Percentiles rank a stretch among this genome's conserved stretches.
phyloP scores from a whole-genome alignment of 2,888 invertebrate species.

The Parapristionchus giblindavisi region DNA sequence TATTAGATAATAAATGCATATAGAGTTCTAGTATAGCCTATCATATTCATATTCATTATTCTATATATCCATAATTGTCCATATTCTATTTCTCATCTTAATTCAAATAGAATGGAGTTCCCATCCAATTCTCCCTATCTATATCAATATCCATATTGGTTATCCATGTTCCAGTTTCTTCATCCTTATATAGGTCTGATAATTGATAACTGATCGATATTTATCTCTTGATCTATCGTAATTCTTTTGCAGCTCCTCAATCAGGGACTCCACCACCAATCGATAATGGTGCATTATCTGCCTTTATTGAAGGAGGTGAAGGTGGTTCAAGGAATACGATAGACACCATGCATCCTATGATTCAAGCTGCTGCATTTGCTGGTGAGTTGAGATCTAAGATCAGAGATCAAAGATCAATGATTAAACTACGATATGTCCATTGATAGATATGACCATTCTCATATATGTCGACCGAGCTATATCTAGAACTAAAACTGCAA shows the following conservation, averaged over 20 bases:
- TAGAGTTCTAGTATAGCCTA: too few species aligned
- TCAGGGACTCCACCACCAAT: neutral
- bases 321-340: neutral
- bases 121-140: neutral
- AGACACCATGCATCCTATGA: constrained; percentile 31
- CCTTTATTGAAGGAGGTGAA: neutral
- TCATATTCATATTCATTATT: too few species aligned
- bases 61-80: too few species aligned
- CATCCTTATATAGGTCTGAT: neutral
- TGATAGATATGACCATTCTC: too few species aligned
- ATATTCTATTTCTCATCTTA: too few species aligned
- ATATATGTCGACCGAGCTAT: too few species aligned
- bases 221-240: neutral
- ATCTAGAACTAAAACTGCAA: too few species aligned
- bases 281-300: constrained; percentile 8
- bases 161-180: neutral
- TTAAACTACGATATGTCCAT: neutral
- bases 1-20: too few species aligned
- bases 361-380: constrained; percentile 28
- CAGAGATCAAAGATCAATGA: neutral
- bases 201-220: neutral
- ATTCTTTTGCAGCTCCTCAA: neutral
- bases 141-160: neutral
- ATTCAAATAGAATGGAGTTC: too few species aligned
- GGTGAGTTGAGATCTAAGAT: constrained; percentile 19